Evolutionary conservation across 2,888 invertebrate species (phyloP).

Genomic region (Himalopsyche kuldschensis): DNA sequence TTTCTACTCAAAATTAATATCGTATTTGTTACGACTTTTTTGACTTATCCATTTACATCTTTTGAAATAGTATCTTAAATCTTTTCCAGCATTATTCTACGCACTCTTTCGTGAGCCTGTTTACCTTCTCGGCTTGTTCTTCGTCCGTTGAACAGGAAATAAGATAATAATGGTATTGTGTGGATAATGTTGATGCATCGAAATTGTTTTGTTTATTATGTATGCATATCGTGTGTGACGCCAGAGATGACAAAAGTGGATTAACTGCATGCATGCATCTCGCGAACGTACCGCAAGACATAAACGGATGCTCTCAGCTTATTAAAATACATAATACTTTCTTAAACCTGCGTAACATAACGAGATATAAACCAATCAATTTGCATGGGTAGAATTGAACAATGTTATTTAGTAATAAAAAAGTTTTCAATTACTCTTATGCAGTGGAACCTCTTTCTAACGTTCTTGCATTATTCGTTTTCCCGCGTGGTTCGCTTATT

Average conservation of each 20-base stretch:
- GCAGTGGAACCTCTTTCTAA: too few species aligned
- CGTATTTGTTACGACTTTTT: too few species aligned
- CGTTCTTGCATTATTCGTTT: too few species aligned
- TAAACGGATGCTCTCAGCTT: not conserved
- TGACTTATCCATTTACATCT: too few species aligned
- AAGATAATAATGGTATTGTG: conserved; percentile 19
- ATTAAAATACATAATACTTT: not conserved
- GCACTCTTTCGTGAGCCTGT: not conserved
- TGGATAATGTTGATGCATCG: conserved; percentile 17
- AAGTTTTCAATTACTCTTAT: too few species aligned
- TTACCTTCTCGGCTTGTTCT: not conserved
- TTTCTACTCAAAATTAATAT: too few species aligned
- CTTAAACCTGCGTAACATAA: not conserved
- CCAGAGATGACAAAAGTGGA: conserved; percentile 24
- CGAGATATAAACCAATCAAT: not conserved
- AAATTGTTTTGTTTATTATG: conserved; percentile 29
- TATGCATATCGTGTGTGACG: conserved; percentile 30
- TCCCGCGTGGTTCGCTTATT: too few species aligned
- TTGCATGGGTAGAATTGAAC: too few species aligned
- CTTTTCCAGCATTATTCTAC: not conserved
- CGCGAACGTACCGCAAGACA: not conserved
- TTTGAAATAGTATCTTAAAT: not conserved
- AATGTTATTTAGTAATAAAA: too few species aligned
- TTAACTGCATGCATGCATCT: conserved; percentile 9
- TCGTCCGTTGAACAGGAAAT: conserved; percentile 17